Percentiles rank a stretch among this genome's conserved stretches.
Conservation (phyloP, 1,140 invertebrate genomes). For the Drosophila simulans region DNA sequence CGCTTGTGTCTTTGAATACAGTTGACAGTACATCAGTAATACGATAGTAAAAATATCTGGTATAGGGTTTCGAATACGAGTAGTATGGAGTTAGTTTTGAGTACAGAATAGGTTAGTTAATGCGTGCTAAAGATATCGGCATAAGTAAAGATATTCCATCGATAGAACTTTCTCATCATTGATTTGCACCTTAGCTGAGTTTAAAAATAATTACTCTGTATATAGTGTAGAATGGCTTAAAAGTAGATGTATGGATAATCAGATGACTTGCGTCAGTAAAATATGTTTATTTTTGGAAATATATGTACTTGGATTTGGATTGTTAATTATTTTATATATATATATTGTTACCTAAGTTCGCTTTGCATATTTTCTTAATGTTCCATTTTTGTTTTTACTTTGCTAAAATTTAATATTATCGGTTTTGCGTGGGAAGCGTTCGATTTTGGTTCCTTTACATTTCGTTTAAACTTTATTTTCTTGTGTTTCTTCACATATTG, state of each 20-base stretch:
- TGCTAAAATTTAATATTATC: conserved; percentile 84
- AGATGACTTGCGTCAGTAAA: conserved; percentile 55
- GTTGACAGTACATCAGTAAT: conserved; percentile 48
- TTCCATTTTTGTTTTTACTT: conserved; percentile 42
- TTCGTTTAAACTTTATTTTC: conserved; percentile 72
- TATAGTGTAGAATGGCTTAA: conserved; percentile 54
- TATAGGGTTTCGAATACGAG: conserved; percentile 50
- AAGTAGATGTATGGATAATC: conserved; percentile 49
- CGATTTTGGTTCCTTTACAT: conserved; percentile 84
- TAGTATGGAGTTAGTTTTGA: conserved; percentile 57
- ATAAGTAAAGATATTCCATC: conserved; percentile 55
- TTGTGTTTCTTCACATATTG: conserved; percentile 19
- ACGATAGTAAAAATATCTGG: conserved; percentile 67
- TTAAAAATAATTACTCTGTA: conserved; percentile 60
- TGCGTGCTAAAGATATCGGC: conserved; percentile 59
- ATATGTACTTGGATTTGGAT: conserved; percentile 40
- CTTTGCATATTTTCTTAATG: conserved; percentile 41
- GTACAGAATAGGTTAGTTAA: conserved; percentile 57
- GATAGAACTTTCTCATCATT: conserved; percentile 20
- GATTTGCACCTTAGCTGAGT: conserved; percentile 64
- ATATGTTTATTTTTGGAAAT: conserved; percentile 43
- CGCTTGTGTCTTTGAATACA: conserved; percentile 61
- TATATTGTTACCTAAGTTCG: conserved; percentile 35
- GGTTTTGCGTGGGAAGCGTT: conserved; percentile 84
- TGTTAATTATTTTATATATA: conserved; percentile 23